These are phyloP conservation scores for Neosilurus mollespiculum DNA, from an alignment of 2,797 vertebrate genomes.

Conservation along the genomic window DNA sequence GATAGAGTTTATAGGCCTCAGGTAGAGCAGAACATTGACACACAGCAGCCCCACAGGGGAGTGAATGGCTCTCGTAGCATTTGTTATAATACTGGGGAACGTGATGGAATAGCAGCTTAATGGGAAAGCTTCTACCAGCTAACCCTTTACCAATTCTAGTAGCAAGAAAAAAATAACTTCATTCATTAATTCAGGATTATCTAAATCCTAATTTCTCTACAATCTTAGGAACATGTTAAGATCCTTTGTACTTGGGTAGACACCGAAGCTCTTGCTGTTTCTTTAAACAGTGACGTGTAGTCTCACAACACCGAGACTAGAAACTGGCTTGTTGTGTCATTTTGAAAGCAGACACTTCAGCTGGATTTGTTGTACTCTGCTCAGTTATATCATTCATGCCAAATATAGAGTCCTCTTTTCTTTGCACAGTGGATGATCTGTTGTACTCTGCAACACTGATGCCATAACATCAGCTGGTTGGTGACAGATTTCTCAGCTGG, in stretches of 20 bases:
- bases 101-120: constrained; percentile 49
- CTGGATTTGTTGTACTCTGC: constrained; percentile 61
- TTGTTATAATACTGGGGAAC: constrained; percentile 49
- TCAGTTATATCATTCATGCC: constrained; percentile 62
- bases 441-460: constrained; percentile 45
- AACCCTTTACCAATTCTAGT: constrained; percentile 36
- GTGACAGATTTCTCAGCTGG: constrained; percentile 39
- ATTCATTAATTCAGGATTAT: constrained; percentile 66
- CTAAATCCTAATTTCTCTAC: constrained; percentile 60
- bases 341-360: constrained; percentile 41
- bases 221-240: constrained; percentile 52
- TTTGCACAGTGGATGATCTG: constrained; percentile 60
- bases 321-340: constrained; percentile 47
- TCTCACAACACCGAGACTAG: not conserved
- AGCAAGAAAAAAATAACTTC: constrained; percentile 33
- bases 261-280: constrained; percentile 16
- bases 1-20: constrained; percentile 25
- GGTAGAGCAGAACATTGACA: constrained; percentile 16
- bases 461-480: constrained; percentile 20
- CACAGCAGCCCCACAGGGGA: not conserved
- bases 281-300: constrained; percentile 5
- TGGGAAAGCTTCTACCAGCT: constrained; percentile 56
- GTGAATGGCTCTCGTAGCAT: constrained; percentile 45
- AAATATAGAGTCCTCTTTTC: constrained; percentile 66
- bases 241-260: constrained; percentile 44